phyloP scores from a whole-genome alignment of 2,113 vertebrate genomes.

The Polypterus bichir region DNA sequence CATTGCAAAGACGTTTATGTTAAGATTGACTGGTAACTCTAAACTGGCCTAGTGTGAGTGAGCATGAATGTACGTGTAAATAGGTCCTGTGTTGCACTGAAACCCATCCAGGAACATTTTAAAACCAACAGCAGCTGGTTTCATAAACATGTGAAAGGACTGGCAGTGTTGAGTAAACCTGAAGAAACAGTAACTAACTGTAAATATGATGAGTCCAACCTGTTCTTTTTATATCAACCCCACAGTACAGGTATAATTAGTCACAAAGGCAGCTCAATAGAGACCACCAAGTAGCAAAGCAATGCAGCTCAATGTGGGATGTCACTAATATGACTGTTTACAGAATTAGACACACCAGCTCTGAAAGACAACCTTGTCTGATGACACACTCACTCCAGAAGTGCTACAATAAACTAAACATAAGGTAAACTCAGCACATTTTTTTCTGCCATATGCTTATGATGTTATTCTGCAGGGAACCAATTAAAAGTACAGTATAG shows the following conservation, averaged over 20 bases:
- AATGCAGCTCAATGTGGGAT: not conserved
- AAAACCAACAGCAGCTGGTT: no score
- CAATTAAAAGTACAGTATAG: slow-evolving; percentile 82
- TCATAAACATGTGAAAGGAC: no score
- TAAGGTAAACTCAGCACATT: slow-evolving; percentile 68
- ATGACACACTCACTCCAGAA: slow-evolving; percentile 32
- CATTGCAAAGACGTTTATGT: no score
- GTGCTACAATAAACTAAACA: slow-evolving; percentile 42
- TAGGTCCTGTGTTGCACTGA: no score
- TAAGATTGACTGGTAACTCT: no score
- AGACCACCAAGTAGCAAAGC: not conserved
- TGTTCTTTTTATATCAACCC: not conserved
- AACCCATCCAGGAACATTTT: no score
- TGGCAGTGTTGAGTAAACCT: no score
- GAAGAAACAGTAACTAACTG: no score
- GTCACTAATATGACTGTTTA: not conserved
- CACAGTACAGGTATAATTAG: not conserved
- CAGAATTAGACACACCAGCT: not conserved
- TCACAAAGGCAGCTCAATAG: not conserved
- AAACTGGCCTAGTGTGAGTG: no score
- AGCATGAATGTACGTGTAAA: no score
- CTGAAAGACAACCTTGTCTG: slow-evolving; percentile 10
- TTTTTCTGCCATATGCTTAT: slow-evolving; percentile 55
- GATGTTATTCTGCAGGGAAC: slow-evolving; percentile 66
- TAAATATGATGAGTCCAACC: not conserved